phyloP scores from a whole-genome alignment of 2,797 vertebrate species.

The Karalla daura region DNA sequence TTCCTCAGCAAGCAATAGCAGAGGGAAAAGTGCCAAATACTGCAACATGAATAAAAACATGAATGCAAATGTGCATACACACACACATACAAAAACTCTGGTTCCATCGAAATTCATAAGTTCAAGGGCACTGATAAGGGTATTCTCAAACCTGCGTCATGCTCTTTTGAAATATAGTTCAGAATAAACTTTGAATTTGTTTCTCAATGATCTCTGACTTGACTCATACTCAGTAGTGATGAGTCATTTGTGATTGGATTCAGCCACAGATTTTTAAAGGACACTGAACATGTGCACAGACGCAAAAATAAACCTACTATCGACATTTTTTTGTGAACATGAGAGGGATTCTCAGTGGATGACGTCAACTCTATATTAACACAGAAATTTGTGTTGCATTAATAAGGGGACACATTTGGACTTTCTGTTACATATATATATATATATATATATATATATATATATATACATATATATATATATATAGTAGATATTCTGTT shows the following conservation, averaged over 20 bases:
- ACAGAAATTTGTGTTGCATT: background rate
- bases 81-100: constrained; percentile 6
- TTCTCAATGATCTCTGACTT: constrained; percentile 6
- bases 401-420: background rate
- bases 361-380: background rate
- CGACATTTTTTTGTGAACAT: background rate
- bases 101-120: constrained; percentile 18
- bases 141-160: constrained; percentile 24
- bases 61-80: constrained; percentile 30
- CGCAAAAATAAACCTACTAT: background rate
- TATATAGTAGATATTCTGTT: background rate
- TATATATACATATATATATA: too few relatives aligned
- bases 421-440: background rate
- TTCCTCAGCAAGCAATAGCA: constrained; percentile 35
- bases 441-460: background rate
- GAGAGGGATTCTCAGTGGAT: background rate
- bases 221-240: background rate
- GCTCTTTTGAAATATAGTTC: background rate
- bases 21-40: constrained; percentile 24
- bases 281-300: background rate
- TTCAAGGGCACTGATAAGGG: constrained; percentile 3
- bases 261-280: background rate
- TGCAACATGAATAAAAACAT: constrained; percentile 56
- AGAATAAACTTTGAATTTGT: background rate
- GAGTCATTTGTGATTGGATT: background rate